Conservation (phyloP, 2,797 vertebrate genomes). For the Ptychobarbus kaznakovi region DNA sequence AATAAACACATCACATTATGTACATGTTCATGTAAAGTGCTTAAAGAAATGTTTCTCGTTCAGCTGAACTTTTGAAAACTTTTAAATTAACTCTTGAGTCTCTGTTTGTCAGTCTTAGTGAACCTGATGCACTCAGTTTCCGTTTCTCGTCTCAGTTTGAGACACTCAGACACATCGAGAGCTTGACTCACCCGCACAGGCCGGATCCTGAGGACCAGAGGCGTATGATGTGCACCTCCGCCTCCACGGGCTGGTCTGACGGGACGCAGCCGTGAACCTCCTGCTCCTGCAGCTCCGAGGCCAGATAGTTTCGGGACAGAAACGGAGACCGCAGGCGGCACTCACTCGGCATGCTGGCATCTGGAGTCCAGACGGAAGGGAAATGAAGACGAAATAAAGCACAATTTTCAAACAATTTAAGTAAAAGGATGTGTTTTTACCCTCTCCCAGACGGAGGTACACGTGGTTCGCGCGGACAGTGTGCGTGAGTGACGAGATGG, state of each 20-base stretch:
- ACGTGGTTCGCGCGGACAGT: slow-evolving; percentile 68
- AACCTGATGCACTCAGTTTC: neutral
- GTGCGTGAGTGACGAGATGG: slow-evolving; percentile 79
- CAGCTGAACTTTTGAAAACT: too few species aligned
- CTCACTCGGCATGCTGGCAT: slow-evolving; percentile 68
- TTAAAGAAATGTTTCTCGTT: neutral
- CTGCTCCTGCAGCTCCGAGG: slow-evolving; percentile 77
- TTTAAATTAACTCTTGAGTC: neutral
- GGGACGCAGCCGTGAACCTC: slow-evolving; percentile 72
- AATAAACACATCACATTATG: neutral
- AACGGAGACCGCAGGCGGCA: slow-evolving; percentile 77
- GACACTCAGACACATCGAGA: neutral
- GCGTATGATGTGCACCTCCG: slow-evolving; percentile 78
- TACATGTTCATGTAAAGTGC: too few species aligned
- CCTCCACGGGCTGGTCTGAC: slow-evolving; percentile 8
- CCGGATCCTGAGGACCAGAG: slow-evolving; percentile 75
- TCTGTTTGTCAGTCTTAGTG: neutral
- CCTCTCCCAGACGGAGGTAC: slow-evolving; percentile 76
- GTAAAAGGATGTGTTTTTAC: slow-evolving; percentile 62
- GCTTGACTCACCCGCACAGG: slow-evolving; percentile 75
- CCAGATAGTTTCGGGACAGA: slow-evolving; percentile 76
- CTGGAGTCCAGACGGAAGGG: slow-evolving; percentile 47
- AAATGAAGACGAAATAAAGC: neutral
- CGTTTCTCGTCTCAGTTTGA: neutral
- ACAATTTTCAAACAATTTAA: neutral